Base-by-base conservation (phyloP, 2,797 vertebrate genomes). In the Pangasius sanitwongsei region DNA sequence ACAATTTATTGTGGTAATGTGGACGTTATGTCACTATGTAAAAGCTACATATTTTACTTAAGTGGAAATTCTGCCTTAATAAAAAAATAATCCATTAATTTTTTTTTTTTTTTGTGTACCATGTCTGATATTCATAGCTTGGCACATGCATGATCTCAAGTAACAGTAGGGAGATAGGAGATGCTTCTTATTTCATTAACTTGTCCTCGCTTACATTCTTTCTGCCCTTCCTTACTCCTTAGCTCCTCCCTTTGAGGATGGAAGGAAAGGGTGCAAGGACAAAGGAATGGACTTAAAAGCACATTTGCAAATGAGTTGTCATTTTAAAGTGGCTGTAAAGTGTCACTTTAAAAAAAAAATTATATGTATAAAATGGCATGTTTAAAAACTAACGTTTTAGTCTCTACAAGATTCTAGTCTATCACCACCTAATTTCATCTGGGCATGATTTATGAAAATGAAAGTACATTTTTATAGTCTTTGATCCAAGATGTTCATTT, bases 291-390 rank as follows among this genome's bases (percentile, higher is more conserved):
- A 57, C 74, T 77, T 50, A 75, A 25, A 48, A 31, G 31, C 8
- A n/a, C 15, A 31, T 78, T 78, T 78, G 28, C 28, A 78, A 78
- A 78, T 78, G 75, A 31, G 6, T 50, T 77, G 74, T n/a, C 74
- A 53, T 6, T 55, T 8, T 20, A 78, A 20, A 37, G 37, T 7
- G 7, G 23, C 65, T 6, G n/a, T 70, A 37, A 70, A 34, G 16
- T 70, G 34, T 37, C 34, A 70, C 20, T 75, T 75, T 75, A 12
- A 25, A 63, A 25, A 63, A 25, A 63, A 3, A 28, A 25, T 8
- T 0, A n/a, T 63, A n/a, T 63, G 5, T 11, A 20, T 59, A 20
- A 18, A 59, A 20, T 59, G 18, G 20, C 55, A 41, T 41, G 53
- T 55, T 15, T 55, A 55, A 55, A 55, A 55, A 15, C 15, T 55